Base-by-base conservation (phyloP, 2,888 invertebrate species). In the Acanthacorydalis orientalis region DNA sequence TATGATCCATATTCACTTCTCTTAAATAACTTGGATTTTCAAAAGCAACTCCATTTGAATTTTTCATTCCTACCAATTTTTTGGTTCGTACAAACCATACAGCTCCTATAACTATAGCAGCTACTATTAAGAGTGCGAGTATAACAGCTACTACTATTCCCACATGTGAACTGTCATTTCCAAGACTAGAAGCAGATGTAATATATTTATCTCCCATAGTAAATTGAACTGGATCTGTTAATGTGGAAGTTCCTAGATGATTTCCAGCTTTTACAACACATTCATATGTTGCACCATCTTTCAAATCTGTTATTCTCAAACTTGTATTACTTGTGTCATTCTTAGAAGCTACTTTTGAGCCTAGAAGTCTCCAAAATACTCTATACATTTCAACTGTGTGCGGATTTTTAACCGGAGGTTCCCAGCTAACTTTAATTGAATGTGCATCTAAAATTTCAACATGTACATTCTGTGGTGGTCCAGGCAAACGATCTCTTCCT, bases 1-100 rank as follows among this genome's bases (percentile, higher is more conserved):
- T 74, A 56, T 80, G 80, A 57, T 85, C 84, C 66, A 79, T 77
- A 57, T 79, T 80, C 51, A 83, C 76, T 59, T 84, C 84, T 50
- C 84, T 71, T 53, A 85, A 72, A 65, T 86, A 86, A 61, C 84
- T 84, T 9, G 87, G 86, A 63, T 87, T 87, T 65, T 86, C 86
- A 62, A 87, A 87, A 12, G 86, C 85, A 48, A 86, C 83, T 40
- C 81, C 80, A 51, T 82, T 83, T 57, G 78, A 77, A 51, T 78
- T 74, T 58, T 81, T 81, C 43, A 74, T 65, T 51, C 77, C 74
- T 50, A 80, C 65, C 60, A 77, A 72, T 62, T 74, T 75, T 54
- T 73, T 76, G 52, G 74, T 73, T 50, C 77, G 68, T 51, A 80
- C 70, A 55, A 78, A 77, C 60, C 78, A 72, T 40, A 75, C 72